Evolutionary conservation across 2,888 invertebrate genomes (phyloP).

Genomic region (Melinopterus prodromus): DNA sequence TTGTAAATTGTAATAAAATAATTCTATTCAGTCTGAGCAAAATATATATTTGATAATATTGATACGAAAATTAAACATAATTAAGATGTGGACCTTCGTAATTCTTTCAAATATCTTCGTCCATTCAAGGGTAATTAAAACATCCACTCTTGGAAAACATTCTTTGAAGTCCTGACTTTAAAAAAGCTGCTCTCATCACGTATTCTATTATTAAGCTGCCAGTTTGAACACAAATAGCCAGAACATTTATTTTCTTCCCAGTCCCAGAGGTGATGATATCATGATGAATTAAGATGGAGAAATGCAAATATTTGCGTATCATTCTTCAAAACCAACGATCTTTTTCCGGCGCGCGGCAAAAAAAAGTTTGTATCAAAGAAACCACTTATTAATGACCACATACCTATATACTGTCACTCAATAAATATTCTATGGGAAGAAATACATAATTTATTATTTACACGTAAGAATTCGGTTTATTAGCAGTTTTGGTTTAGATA

Average conservation of each 20-base stretch:
- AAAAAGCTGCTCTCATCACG: background rate
- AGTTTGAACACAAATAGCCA: slow-evolving; percentile 4
- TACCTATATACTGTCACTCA: too few species aligned
- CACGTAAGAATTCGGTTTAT: too few species aligned
- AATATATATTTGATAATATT: too few species aligned
- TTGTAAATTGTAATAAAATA: background rate
- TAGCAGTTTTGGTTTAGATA: too few species aligned
- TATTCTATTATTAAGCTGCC: background rate
- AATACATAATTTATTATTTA: too few species aligned
- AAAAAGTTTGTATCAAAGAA: too few species aligned
- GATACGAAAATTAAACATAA: background rate
- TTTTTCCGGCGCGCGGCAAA: too few species aligned
- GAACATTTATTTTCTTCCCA: background rate
- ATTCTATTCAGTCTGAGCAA: too few species aligned
- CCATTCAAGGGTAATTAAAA: slow-evolving; percentile 13
- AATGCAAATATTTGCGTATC: background rate
- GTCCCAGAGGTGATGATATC: background rate
- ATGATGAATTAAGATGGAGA: background rate
- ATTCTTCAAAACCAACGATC: background rate
- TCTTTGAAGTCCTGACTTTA: background rate
- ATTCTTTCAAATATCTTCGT: background rate
- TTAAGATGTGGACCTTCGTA: background rate
- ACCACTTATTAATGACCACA: too few species aligned
- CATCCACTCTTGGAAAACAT: background rate
- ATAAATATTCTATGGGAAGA: too few species aligned